Evolutionary conservation across 2,113 vertebrate species (phyloP).

Genomic region (Psittacula cyanocephala): DNA sequence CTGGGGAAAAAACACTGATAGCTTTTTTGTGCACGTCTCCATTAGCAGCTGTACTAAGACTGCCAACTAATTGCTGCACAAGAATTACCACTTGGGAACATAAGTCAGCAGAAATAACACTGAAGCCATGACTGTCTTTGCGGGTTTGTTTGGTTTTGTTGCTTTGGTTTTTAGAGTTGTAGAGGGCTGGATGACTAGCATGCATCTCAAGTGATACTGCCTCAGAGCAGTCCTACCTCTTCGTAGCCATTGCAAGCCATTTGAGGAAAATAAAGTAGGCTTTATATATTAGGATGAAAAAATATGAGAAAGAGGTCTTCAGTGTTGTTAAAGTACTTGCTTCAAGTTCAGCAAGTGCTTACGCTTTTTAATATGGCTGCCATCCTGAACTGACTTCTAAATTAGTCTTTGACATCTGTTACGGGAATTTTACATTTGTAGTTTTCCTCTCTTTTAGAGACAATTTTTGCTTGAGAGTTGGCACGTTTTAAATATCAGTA

Average conservation of each 20-base stretch:
- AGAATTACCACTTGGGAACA: background rate
- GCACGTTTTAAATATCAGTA: background rate
- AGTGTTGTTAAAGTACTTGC: background rate
- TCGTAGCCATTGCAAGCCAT: background rate
- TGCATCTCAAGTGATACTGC: background rate
- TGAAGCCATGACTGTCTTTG: background rate
- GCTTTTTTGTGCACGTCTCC: background rate
- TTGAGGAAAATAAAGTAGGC: background rate
- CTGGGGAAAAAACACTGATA: background rate
- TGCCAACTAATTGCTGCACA: background rate
- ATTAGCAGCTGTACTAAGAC: background rate
- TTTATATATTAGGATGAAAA: background rate
- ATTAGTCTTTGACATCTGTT: background rate
- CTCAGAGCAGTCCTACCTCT: background rate
- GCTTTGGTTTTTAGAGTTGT: background rate
- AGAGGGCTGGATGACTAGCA: background rate
- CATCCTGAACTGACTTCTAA: background rate
- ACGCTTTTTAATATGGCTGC: background rate
- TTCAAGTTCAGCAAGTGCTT: background rate
- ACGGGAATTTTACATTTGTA: background rate
- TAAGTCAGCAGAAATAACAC: background rate
- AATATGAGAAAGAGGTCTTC: background rate
- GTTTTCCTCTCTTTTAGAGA: background rate
- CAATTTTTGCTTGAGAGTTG: background rate
- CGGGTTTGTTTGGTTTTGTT: background rate